Evolutionary conservation across 2,797 vertebrate species (phyloP).

Genomic region (Hypotaenidia philippensis): DNA sequence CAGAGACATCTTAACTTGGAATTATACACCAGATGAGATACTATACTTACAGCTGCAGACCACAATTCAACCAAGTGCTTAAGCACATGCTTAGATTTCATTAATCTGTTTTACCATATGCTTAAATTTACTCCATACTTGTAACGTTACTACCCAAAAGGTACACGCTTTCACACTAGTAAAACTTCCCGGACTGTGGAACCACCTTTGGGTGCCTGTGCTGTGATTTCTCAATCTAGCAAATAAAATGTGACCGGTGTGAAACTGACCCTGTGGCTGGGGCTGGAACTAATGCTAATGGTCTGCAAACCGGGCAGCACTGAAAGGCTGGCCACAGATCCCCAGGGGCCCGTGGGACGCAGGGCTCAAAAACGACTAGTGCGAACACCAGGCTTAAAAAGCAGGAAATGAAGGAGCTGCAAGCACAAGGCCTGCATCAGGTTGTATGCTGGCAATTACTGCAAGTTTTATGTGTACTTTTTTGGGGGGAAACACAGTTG

Average conservation of each 20-base stretch:
- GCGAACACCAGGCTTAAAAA: rapidly evolving
- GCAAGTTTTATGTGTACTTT: background rate
- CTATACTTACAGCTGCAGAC: background rate
- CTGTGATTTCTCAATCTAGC: background rate
- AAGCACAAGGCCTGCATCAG: background rate
- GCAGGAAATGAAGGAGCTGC: background rate
- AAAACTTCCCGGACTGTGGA: background rate
- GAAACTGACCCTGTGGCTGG: background rate
- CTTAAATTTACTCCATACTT: background rate
- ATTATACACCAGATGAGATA: background rate
- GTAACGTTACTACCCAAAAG: background rate
- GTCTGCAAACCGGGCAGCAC: background rate
- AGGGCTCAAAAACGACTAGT: background rate
- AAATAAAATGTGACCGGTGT: background rate
- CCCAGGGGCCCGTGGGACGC: rapidly evolving
- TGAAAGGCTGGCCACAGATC: background rate
- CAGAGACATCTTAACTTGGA: slow-evolving; percentile 13
- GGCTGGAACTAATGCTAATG: background rate
- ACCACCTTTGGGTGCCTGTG: background rate
- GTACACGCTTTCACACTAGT: background rate
- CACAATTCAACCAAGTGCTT: background rate
- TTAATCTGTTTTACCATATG: background rate
- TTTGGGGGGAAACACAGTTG: background rate
- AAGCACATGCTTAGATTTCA: background rate
- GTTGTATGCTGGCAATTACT: background rate